These are phyloP conservation scores for Pomacea maculata DNA, from an alignment of 1,140 invertebrate genomes.

Conservation along the genomic window DNA sequence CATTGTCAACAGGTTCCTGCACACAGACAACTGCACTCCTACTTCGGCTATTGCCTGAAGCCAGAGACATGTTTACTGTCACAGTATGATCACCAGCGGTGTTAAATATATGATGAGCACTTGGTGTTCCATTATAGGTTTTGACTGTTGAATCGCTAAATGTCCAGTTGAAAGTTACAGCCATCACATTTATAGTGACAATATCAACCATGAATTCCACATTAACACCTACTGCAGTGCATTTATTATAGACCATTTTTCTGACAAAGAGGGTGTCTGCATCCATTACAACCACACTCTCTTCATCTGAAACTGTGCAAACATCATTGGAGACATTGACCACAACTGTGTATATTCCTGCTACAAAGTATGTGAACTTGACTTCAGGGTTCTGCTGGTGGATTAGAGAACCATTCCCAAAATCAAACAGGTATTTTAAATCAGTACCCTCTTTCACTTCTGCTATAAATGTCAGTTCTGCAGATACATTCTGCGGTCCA, in stretches of 20 bases:
- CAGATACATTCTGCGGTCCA: conserved; percentile 34
- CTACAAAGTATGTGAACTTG: conserved; percentile 22
- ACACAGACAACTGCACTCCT: neutral
- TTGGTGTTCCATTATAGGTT: too few relatives aligned
- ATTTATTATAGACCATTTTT: conserved; percentile 12
- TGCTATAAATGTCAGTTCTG: conserved; percentile 31
- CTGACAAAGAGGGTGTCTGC: conserved; percentile 32
- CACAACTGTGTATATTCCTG: conserved; percentile 29
- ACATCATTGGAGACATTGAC: conserved; percentile 46
- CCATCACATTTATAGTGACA: conserved; percentile 6
- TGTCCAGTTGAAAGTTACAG: conserved; percentile 7
- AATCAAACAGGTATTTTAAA: conserved; percentile 30
- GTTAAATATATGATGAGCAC: neutral
- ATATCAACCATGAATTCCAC: conserved; percentile 31
- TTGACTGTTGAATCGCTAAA: neutral
- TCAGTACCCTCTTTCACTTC: conserved; percentile 24
- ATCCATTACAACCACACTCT: conserved; percentile 29
- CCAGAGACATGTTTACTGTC: neutral
- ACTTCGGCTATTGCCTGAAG: neutral
- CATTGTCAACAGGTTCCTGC: conserved; percentile 1
- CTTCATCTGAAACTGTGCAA: conserved; percentile 18
- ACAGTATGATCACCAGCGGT: neutral
- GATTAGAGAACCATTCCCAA: conserved; percentile 25
- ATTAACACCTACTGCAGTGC: conserved; percentile 24
- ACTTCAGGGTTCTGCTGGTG: conserved; percentile 1